Evolutionary conservation across 2,888 invertebrate genomes (phyloP), one percentile per base, ranked within the genome.

Genomic region (Scaptomyza reducta): DNA sequence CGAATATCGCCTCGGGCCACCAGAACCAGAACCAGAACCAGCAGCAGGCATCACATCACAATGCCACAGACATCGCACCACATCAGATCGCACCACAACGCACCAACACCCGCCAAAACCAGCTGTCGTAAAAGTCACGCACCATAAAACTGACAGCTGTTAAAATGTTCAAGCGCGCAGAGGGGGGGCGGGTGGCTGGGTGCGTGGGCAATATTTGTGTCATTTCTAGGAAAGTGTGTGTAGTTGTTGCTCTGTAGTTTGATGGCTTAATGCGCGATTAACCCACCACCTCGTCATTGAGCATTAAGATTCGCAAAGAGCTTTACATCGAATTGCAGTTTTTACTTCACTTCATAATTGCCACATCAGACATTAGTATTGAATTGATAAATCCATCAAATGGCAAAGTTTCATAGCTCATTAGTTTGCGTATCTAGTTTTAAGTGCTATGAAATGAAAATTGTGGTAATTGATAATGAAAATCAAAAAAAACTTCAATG

Each of bases 121-220:
- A 61, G 81, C 72, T 87, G 87, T 87, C 87, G 82, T 87, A 82
- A 87, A 84, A 84, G 77, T 87, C 86, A 74, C 85, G 82, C 82
- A 74, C 85, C 82, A 84, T 84, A 87, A 84, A 87, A 85, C 82
- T 74, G 85, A 87, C 85, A 87, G 82, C 85, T 87, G 85, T 70
- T 85, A 85, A 87, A 82, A 84, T 87, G 86, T 77, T 67, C 51
- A 64, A 6, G 9, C 5, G 33, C 68, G 57, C 61, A 4, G 29
- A 27, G 6, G 6, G 5, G 27, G 27, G 27, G 5, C 1, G 1
- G 4, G 10, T 10, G 31, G 31, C 10, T 10, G 9, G 0, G 27
- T 6, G 27, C 7, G 27, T 27, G 31, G 22, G 4, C 18, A 13
- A 18, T 35, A 54, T 56, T 60, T 62, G 62, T 49, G 25, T 44